Evolutionary conservation across 1,140 invertebrate genomes (phyloP).

Genomic region (Amyelois transitella): DNA sequence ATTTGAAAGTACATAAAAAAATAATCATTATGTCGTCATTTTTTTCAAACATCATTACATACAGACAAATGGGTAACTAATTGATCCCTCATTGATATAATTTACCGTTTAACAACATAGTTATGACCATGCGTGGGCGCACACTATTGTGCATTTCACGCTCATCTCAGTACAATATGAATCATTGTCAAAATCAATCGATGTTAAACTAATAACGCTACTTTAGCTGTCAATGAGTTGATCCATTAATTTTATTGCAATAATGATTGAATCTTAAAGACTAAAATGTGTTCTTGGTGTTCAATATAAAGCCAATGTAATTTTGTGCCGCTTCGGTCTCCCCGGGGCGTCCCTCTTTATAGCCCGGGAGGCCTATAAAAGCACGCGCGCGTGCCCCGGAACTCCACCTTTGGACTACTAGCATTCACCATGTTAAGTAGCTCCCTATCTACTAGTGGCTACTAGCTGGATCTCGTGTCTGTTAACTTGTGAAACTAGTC

Average conservation of each 20-base stretch:
- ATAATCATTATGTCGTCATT: neutral
- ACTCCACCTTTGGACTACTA: too few species aligned
- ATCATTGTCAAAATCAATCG: conserved; percentile 14
- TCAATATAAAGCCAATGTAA: too few species aligned
- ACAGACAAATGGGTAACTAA: conserved; percentile 17
- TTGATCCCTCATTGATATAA: conserved; percentile 24
- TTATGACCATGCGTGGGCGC: conserved; percentile 24
- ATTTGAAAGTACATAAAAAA: too few species aligned
- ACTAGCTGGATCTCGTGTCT: too few species aligned
- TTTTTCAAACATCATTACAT: neutral
- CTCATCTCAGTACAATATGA: conserved; percentile 5
- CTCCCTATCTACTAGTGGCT: too few species aligned
- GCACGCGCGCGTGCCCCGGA: too few species aligned
- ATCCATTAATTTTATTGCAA: neutral
- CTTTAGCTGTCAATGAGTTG: conserved; percentile 3
- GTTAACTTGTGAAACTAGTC: too few species aligned
- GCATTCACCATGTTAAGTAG: too few species aligned
- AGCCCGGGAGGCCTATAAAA: too few species aligned
- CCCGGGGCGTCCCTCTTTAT: too few species aligned
- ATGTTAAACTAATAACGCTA: conserved; percentile 9
- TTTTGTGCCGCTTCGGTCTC: too few species aligned
- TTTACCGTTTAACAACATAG: conserved; percentile 35
- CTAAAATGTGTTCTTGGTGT: too few species aligned
- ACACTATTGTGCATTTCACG: conserved; percentile 9
- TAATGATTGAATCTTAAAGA: neutral